These are phyloP conservation scores for Coptodon rendalli DNA, from an alignment of 2,113 vertebrate species.

Conservation along the genomic window DNA sequence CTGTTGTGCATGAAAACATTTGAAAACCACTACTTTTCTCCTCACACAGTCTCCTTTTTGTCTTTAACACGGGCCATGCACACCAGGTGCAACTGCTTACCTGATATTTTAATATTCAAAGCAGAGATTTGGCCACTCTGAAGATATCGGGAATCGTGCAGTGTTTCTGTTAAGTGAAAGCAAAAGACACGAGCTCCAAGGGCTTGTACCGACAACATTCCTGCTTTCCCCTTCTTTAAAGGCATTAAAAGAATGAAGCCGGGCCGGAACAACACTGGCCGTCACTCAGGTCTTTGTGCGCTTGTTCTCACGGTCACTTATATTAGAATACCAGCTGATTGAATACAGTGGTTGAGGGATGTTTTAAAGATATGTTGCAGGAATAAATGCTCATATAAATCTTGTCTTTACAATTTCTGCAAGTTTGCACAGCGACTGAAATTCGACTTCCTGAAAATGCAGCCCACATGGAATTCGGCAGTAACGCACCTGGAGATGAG, in stretches of 20 bases:
- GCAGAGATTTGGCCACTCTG: not conserved
- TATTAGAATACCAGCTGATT: not conserved
- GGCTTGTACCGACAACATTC: conserved; percentile 6
- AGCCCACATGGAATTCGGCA: not conserved
- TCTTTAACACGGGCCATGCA: not conserved
- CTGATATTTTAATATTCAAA: not conserved
- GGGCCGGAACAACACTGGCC: not conserved
- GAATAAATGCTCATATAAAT: not conserved
- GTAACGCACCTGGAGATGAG: not conserved
- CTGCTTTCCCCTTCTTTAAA: not conserved
- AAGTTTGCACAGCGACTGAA: not conserved
- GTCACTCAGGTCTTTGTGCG: not conserved
- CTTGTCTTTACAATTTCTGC: not conserved
- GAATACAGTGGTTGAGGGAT: not conserved
- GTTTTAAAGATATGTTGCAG: not conserved
- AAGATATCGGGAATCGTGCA: not conserved
- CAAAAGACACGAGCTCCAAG: not conserved
- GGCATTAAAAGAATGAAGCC: conserved; percentile 31
- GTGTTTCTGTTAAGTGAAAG: not conserved
- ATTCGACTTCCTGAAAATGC: not conserved
- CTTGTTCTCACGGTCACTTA: not conserved
- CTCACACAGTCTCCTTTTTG: not conserved
- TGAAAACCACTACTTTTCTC: not conserved
- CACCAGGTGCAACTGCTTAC: not conserved
- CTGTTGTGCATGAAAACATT: not conserved